Evolutionary conservation across 2,797 vertebrate genomes (phyloP).

Genomic region (Loriculus beryllinus): DNA sequence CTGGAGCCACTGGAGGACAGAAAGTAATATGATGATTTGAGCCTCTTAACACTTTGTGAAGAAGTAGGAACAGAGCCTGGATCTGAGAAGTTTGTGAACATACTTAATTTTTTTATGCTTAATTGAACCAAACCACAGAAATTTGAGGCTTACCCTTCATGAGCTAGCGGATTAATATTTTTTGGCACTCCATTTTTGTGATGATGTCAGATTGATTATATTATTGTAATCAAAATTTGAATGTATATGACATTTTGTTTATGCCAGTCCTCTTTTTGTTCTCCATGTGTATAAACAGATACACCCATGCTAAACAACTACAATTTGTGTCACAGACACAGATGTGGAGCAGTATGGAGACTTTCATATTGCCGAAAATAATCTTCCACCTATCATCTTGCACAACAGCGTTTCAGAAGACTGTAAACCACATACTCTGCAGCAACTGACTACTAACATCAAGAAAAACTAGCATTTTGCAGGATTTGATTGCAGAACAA

Average conservation of each 20-base stretch:
- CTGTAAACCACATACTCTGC: not conserved
- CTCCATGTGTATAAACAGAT: slow-evolving; percentile 71
- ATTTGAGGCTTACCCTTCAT: slow-evolving; percentile 31
- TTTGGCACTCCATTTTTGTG: slow-evolving; percentile 22
- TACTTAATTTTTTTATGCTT: not conserved
- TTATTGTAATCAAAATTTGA: slow-evolving; percentile 69
- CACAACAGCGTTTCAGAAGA: not conserved
- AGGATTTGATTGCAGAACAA: not conserved
- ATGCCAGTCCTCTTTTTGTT: slow-evolving; percentile 70
- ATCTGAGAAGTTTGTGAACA: not conserved
- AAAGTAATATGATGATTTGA: not conserved
- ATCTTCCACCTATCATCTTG: slow-evolving; percentile 35
- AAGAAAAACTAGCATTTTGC: not conserved
- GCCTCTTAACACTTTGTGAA: not conserved
- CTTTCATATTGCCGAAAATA: slow-evolving; percentile 55
- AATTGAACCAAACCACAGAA: slow-evolving; percentile 42
- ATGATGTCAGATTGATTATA: slow-evolving; percentile 70
- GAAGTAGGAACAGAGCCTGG: not conserved
- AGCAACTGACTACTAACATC: not conserved
- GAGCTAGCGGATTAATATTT: slow-evolving; percentile 51
- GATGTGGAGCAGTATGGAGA: slow-evolving; percentile 57
- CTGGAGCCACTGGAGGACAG: not conserved
- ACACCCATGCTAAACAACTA: slow-evolving; percentile 66
- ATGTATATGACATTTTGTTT: slow-evolving; percentile 73
- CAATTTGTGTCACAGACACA: slow-evolving; percentile 57